These are phyloP conservation scores for Sciurus vulgaris DNA, from an alignment of 2,797 vertebrate genomes.

Conservation along the genomic window DNA sequence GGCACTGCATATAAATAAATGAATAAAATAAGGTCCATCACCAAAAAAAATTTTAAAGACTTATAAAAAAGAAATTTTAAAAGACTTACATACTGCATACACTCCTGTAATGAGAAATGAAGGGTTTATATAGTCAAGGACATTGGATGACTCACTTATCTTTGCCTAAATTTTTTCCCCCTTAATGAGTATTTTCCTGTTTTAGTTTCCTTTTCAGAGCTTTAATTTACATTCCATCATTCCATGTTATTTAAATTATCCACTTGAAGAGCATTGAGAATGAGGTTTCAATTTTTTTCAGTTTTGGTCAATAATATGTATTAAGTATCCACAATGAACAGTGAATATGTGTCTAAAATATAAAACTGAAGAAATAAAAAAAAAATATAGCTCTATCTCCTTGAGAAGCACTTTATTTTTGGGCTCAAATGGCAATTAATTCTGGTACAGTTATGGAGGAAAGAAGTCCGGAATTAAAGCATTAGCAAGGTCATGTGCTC, in stretches of 20 bases:
- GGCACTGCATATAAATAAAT: no score
- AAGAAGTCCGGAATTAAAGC: background rate
- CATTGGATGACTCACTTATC: conserved; percentile 8
- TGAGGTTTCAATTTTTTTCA: background rate
- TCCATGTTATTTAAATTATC: conserved; percentile 62
- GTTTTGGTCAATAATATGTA: background rate
- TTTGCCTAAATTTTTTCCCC: background rate
- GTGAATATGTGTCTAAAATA: background rate
- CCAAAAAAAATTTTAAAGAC: no score
- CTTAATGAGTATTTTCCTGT: conserved; percentile 3
- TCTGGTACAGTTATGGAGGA: background rate
- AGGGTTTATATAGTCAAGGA: background rate
- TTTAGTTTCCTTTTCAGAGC: conserved; percentile 20
- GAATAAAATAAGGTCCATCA: no score
- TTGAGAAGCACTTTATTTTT: background rate
- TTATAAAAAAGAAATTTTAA: background rate
- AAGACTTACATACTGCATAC: background rate
- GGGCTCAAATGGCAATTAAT: background rate
- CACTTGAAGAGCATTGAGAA: conserved; percentile 11
- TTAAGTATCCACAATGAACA: background rate
- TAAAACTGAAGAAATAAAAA: conserved; percentile 34
- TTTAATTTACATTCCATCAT: conserved; percentile 61
- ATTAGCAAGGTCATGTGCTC: background rate
- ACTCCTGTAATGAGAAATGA: conserved; percentile 1
- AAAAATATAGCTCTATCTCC: background rate